Conservation (phyloP, 2,797 vertebrate species). For the Cossypha niveicapilla region DNA sequence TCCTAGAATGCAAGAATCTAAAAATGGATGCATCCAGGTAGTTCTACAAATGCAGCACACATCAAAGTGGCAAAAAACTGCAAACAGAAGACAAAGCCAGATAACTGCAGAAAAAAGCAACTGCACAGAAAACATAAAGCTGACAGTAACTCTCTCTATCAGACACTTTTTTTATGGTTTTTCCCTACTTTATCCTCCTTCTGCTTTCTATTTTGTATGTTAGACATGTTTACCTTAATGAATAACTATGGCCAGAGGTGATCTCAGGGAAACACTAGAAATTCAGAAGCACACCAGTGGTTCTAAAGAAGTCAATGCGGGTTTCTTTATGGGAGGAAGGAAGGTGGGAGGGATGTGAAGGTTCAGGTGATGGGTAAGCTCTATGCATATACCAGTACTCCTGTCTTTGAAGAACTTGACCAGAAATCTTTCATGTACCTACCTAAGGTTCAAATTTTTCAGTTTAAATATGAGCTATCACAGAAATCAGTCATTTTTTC, state of each 20-base stretch:
- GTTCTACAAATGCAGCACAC: not conserved
- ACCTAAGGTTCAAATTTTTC: not conserved
- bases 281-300: not conserved
- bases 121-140: not conserved
- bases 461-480: not conserved
- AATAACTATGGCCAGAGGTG: accelerated
- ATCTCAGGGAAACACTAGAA: not conserved
- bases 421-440: not conserved
- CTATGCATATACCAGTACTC: not conserved
- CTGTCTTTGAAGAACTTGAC: not conserved
- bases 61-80: not conserved
- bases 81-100: not conserved
- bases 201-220: not conserved
- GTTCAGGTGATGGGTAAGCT: not conserved
- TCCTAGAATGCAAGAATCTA: not conserved
- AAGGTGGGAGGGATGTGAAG: not conserved
- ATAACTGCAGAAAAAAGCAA: not conserved
- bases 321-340: not conserved
- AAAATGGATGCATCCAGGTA: not conserved
- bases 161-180: not conserved
- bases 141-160: not conserved
- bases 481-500: not conserved
- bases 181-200: not conserved
- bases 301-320: not conserved
- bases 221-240: not conserved